phyloP scores from a whole-genome alignment of 2,888 invertebrate species.

The Crioceris asparagi region DNA sequence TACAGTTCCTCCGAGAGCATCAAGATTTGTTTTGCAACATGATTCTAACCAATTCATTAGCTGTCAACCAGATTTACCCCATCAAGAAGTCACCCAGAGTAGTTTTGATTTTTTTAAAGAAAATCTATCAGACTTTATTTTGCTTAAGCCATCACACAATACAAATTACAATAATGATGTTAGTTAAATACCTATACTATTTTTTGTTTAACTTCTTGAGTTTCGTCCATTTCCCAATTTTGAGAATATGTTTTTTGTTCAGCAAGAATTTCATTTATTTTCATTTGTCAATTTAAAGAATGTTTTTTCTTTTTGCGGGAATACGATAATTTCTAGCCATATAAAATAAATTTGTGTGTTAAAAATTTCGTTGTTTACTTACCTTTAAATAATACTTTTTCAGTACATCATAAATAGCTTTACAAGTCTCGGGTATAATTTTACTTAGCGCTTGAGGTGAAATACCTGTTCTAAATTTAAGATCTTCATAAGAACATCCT shows the following conservation, averaged over 20 bases:
- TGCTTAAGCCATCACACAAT: neutral
- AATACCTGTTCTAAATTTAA: conserved; percentile 17
- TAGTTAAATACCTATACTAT: too few species aligned
- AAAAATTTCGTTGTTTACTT: conserved; percentile 6
- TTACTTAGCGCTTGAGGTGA: conserved; percentile 16
- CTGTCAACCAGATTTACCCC: neutral
- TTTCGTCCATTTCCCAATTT: too few species aligned
- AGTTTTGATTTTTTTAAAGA: neutral
- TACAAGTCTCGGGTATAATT: conserved; percentile 15
- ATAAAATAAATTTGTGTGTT: too few species aligned
- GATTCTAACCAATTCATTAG: too few species aligned
- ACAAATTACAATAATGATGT: too few species aligned
- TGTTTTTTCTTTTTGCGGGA: too few species aligned
- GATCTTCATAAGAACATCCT: conserved; percentile 22
- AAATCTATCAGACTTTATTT: neutral
- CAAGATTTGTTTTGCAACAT: too few species aligned
- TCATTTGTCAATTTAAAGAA: too few species aligned
- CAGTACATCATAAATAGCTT: conserved; percentile 3
- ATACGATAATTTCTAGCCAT: too few species aligned
- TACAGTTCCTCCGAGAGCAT: neutral
- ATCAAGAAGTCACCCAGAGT: neutral
- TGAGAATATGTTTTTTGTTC: too few species aligned
- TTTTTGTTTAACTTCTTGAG: too few species aligned
- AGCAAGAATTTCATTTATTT: too few species aligned
- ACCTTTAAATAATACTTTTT: conserved; percentile 3